Conservation (phyloP, 2,888 invertebrate genomes). For the Lamellibrachia satsuma region DNA sequence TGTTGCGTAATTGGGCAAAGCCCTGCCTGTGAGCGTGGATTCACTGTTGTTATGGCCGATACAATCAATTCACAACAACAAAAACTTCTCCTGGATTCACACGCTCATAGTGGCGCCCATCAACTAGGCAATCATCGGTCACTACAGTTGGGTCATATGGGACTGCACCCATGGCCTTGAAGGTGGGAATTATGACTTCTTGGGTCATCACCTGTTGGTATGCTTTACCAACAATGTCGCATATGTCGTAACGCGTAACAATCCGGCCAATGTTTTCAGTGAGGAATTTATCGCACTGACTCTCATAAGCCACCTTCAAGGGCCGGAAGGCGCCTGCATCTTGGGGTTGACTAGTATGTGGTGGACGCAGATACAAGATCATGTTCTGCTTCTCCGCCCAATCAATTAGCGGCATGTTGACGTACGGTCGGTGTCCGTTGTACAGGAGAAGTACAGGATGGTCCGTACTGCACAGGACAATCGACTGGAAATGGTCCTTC, state of each 20-base stretch:
- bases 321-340: slow-evolving; percentile 29
- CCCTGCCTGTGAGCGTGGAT: not conserved
- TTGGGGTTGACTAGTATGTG: slow-evolving; percentile 34
- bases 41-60: not conserved
- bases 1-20: no score
- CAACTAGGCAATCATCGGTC: not conserved
- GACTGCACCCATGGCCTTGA: slow-evolving; percentile 36
- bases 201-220: slow-evolving; percentile 37
- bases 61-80: not conserved
- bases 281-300: slow-evolving; percentile 33
- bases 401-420: slow-evolving; percentile 42
- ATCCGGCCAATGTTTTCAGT: slow-evolving; percentile 23
- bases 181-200: slow-evolving; percentile 33
- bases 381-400: slow-evolving; percentile 45
- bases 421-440: slow-evolving; percentile 42
- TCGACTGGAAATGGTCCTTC: slow-evolving; percentile 42
- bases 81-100: not conserved
- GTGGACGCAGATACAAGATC: slow-evolving; percentile 44
- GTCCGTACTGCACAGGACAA: slow-evolving; percentile 35
- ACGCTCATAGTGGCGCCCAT: not conserved
- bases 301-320: slow-evolving; percentile 36
- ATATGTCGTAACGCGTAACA: slow-evolving; percentile 35
- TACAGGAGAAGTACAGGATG: slow-evolving; percentile 42
- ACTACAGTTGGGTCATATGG: slow-evolving; percentile 33
- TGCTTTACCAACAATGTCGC: slow-evolving; percentile 33